phyloP scores from a whole-genome alignment of 2,797 vertebrate genomes.

The Prunella strophiata region DNA sequence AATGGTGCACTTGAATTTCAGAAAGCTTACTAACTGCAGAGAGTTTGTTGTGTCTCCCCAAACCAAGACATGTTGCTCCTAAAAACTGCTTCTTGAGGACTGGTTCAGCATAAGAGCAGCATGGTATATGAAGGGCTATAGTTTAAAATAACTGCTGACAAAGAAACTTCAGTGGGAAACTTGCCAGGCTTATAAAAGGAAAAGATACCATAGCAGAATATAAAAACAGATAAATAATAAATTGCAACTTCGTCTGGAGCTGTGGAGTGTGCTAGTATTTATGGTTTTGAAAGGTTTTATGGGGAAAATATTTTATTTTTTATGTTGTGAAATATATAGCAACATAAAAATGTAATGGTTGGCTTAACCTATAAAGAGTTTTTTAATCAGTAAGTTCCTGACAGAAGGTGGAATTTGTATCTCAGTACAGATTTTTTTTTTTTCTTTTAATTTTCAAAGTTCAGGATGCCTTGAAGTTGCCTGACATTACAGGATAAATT shows the following conservation, averaged over 20 bases:
- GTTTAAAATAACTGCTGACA: conserved; percentile 52
- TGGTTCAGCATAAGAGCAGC: neutral
- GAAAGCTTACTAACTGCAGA: neutral
- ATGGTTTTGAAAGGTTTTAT: conserved; percentile 64
- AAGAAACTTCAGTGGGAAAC: conserved; percentile 49
- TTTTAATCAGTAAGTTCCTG: conserved; percentile 76
- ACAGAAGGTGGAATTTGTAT: conserved; percentile 76
- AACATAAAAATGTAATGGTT: conserved; percentile 76
- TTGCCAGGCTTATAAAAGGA: conserved; percentile 65
- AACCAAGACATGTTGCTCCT: neutral
- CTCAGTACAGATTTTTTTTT: conserved; percentile 45
- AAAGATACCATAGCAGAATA: conserved; percentile 60
- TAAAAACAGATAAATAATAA: conserved; percentile 67
- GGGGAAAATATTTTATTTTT: conserved; percentile 71
- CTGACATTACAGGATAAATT: conserved; percentile 58
- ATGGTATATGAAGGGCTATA: neutral
- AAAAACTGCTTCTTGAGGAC: neutral
- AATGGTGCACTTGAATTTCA: neutral
- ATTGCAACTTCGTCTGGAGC: conserved; percentile 42
- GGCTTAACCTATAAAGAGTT: conserved; percentile 76
- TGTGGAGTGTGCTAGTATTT: conserved; percentile 54
- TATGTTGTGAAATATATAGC: conserved; percentile 73
- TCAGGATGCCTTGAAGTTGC: conserved; percentile 61
- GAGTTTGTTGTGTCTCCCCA: neutral
- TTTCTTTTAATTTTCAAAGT: conserved; percentile 72